Base-by-base conservation (phyloP, 2,888 invertebrate genomes). In the Seira musarum region DNA sequence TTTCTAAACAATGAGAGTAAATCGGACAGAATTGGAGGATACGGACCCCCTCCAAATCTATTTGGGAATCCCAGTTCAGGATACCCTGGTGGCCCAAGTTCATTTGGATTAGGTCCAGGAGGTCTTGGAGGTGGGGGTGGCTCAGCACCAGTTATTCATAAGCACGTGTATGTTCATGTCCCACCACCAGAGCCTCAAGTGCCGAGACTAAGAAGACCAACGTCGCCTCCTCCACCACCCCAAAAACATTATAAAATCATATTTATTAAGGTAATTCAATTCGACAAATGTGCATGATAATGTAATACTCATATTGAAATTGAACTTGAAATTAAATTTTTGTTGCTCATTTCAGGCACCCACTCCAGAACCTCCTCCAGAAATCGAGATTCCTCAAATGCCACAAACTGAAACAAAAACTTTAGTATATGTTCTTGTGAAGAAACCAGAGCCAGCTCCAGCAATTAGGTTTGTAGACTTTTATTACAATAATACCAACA, bases 371-470 rank as follows among this genome's bases (percentile, higher is more conserved):
- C 85, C 85, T 17, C 87, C 87, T 10, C 87, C 85, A 86, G 85
- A 85, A 73, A 73, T 85, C 35, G 87, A 86, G 17, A 86, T 87
- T 68, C 84, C 85, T 69, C 53, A 79, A 63, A 72, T 85, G 24
- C 85, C 87, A 13, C 81, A 84, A 69, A 84, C 87, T 65, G 87
- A 87, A 64, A 84, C 84, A 10, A 86, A 87, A 61, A 87, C 87
- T 2, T 76, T 87, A 13, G 85, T 87, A n/a, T 96, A 96, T 90
- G 96, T 96, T 40, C 90, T 96, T 89, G 95, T 95, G 87, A 95
- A 95, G 92, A 94, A 93, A 88, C 95, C 95, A 87, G 95, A 95
- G 88, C 94, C 95, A 82, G 93, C 93, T 84, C 94, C 93, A 86
- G 81, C 95, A 87, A 93, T 95, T 89, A 90, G 91, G 79, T 80